Evolutionary conservation across 2,113 vertebrate species (phyloP).

Genomic region (Hemiprocne comata): DNA sequence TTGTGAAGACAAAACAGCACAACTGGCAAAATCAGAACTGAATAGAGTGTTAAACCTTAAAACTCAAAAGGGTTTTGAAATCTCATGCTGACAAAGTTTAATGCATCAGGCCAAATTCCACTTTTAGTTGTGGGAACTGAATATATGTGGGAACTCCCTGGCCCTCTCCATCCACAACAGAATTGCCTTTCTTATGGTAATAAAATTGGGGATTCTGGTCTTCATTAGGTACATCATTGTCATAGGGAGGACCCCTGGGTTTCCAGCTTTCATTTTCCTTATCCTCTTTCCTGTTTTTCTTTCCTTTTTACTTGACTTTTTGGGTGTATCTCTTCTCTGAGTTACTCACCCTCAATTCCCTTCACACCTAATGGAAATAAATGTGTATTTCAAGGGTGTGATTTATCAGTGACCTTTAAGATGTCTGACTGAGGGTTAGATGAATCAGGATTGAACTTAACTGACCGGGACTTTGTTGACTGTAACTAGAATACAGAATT

Average conservation of each 20-base stretch:
- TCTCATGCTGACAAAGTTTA: conserved; percentile 41
- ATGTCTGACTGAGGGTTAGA: neutral
- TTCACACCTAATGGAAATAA: conserved; percentile 4
- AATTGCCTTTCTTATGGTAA: neutral
- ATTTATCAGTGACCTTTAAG: neutral
- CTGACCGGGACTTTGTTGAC: neutral
- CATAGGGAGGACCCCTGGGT: neutral
- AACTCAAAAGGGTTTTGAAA: conserved; percentile 30
- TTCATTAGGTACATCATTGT: conserved; percentile 15
- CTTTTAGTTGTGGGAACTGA: conserved; percentile 38
- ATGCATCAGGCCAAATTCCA: conserved; percentile 26
- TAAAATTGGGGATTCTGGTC: conserved; percentile 17
- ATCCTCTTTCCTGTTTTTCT: neutral
- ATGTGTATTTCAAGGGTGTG: neutral
- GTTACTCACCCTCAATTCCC: neutral
- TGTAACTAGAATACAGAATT: neutral
- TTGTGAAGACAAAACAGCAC: conserved; percentile 31
- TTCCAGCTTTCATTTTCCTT: conserved; percentile 11
- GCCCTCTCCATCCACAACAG: neutral
- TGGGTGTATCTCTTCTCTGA: neutral
- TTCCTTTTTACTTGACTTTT: neutral
- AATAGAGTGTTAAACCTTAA: conserved; percentile 25
- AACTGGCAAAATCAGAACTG: neutral
- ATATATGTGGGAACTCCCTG: conserved; percentile 7
- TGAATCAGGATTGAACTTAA: neutral